Conservation (phyloP, 2,113 vertebrate genomes). For the Eulemur macaco region DNA sequence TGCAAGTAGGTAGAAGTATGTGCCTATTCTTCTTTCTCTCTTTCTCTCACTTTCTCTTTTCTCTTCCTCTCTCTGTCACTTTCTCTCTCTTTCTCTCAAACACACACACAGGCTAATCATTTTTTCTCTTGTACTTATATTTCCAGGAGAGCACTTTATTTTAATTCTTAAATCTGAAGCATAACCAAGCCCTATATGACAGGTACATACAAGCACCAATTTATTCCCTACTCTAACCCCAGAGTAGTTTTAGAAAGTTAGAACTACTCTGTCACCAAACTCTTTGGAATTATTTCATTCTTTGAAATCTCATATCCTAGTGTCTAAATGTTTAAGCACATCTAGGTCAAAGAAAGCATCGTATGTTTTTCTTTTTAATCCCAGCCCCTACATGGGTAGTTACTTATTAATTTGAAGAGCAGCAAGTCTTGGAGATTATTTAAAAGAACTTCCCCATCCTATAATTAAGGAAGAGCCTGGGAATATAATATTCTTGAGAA, state of each 20-base stretch:
- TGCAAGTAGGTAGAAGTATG: background rate
- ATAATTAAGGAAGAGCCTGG: background rate
- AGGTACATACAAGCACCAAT: background rate
- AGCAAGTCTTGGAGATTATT: background rate
- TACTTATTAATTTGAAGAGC: conserved; percentile 43
- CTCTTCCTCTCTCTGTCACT: no score
- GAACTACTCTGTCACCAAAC: background rate
- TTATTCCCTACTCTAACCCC: background rate
- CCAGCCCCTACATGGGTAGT: background rate
- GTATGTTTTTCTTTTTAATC: background rate
- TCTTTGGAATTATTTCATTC: background rate
- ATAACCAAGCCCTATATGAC: background rate
- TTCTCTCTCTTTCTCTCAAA: background rate
- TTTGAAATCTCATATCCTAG: background rate
- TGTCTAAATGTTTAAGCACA: background rate
- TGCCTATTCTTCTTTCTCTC: background rate
- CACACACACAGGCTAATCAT: background rate
- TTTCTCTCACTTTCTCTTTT: no score
- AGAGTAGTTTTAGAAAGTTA: background rate
- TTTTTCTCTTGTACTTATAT: background rate
- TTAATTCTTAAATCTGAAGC: conserved; percentile 34
- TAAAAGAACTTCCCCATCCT: background rate
- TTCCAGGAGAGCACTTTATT: background rate
- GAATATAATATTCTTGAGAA: background rate
- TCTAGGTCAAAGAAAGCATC: background rate